Base-by-base conservation (phyloP, 2,888 invertebrate genomes). In the Microchrysa polita region DNA sequence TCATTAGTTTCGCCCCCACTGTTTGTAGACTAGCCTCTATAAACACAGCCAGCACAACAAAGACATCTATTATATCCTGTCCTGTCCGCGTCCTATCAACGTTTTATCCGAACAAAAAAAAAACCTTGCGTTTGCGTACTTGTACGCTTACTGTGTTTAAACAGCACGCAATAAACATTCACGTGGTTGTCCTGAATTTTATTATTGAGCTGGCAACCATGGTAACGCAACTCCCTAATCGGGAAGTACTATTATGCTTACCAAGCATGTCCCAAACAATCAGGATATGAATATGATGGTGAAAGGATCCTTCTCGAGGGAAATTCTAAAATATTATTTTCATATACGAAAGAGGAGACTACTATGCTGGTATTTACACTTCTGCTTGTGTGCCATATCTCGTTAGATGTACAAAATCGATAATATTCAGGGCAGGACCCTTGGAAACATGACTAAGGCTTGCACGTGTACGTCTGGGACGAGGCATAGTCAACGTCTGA, bases 231-330 rank as follows among this genome's bases (percentile, higher is more conserved):
- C 40, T n/a, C 61, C 18, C 20, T 16, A n/a, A 10, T 16, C 20
- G 55, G 55, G 40, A 63, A 40, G 12, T 63, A n/a, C n/a, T n/a
- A n/a, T n/a, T n/a, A n/a, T n/a, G 42, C 40, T 40, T 40, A 63
- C n/a, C n/a, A 40, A 63, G 61, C 61, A 63, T 63, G 34, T 63
- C 40, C 42, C 18, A 42, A 23, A 42, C 42, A 63, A 63, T 16
- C 61, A n/a, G n/a, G n/a, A n/a, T n/a, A n/a, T n/a, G n/a, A n/a
- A n/a, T n/a, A n/a, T 18, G 61, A 63, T 63, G 61, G 40, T 63
- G 42, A 5, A 16, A 20, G 55, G 55, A 55, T 55, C 10, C 18
- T 55, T 55, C 18, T 55, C n/a, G 18, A 55, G 16, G 12, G 27
- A 34, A 12, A 48, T 48, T 48, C 48, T 48, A 48, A n/a, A n/a